Evolutionary conservation across 2,888 invertebrate species (phyloP).

Genomic region (Hipparchia semele): DNA sequence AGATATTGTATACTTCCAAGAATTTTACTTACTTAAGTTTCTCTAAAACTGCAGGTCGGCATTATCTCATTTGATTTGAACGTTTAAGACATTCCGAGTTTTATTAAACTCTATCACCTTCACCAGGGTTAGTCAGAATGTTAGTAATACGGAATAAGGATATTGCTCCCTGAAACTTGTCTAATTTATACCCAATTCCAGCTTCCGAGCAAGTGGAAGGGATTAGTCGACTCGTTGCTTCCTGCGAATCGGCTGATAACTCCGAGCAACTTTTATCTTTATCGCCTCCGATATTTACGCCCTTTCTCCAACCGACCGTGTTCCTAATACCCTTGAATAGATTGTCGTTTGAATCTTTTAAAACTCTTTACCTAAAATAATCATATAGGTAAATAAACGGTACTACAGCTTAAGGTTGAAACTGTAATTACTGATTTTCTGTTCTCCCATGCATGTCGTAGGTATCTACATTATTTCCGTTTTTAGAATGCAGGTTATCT

Average conservation of each 20-base stretch:
- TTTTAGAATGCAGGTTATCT: too few relatives aligned
- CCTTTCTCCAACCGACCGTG: conserved; percentile 35
- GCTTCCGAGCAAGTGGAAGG: conserved; percentile 47
- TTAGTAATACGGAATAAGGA: conserved; percentile 70
- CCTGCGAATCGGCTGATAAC: conserved; percentile 45
- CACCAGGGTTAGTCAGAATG: conserved; percentile 48
- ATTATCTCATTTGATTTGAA: neutral
- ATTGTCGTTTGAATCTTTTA: conserved; percentile 25
- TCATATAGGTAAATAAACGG: neutral
- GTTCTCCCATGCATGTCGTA: too few relatives aligned
- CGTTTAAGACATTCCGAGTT: neutral
- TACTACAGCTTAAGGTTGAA: too few relatives aligned
- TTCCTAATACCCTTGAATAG: conserved; percentile 34
- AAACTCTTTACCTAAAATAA: neutral
- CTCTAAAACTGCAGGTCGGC: neutral
- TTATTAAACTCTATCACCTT: conserved; percentile 14
- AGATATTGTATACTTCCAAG: neutral
- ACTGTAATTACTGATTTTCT: too few relatives aligned
- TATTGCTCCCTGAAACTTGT: conserved; percentile 78
- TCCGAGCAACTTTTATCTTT: conserved; percentile 43
- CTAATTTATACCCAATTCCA: conserved; percentile 73
- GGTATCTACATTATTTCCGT: too few relatives aligned
- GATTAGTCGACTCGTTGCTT: conserved; percentile 44
- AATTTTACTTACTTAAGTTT: neutral
- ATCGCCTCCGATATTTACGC: conserved; percentile 43